Conservation (phyloP, 2,797 vertebrate genomes). For the Cygnus olor region DNA sequence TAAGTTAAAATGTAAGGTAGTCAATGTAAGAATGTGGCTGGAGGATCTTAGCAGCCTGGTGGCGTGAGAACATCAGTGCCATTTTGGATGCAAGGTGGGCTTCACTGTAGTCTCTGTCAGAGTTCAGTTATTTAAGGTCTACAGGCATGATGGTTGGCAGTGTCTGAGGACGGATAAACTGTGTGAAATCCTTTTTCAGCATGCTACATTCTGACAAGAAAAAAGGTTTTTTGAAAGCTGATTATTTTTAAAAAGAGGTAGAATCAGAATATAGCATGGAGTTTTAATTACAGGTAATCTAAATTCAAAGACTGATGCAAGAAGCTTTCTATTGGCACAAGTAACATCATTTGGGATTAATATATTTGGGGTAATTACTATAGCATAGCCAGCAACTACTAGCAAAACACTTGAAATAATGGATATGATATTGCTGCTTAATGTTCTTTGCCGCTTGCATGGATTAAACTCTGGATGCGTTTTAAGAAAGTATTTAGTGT, state of each 20-base stretch:
- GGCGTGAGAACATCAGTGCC: neutral
- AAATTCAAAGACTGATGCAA: neutral
- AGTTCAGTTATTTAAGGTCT: neutral
- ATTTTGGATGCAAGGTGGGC: neutral
- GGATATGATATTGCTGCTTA: neutral
- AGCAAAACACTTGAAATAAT: neutral
- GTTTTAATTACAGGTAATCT: neutral
- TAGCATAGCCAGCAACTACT: neutral
- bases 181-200: neutral
- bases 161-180: neutral
- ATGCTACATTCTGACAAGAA: accelerated
- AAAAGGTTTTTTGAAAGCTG: neutral
- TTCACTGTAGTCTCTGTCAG: neutral
- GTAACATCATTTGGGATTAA: neutral
- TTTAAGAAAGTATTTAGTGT: neutral
- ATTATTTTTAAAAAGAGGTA: neutral
- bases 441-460: neutral
- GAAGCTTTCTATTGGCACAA: neutral
- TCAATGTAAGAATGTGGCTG: neutral
- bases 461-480: neutral
- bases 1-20: neutral
- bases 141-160: neutral
- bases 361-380: neutral
- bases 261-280: neutral
- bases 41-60: neutral